A percentile compares a stretch with the other conserved stretches of the same genome.
phyloP scores from a whole-genome alignment of 2,888 invertebrate species.

The Philopedon plagiatum region DNA sequence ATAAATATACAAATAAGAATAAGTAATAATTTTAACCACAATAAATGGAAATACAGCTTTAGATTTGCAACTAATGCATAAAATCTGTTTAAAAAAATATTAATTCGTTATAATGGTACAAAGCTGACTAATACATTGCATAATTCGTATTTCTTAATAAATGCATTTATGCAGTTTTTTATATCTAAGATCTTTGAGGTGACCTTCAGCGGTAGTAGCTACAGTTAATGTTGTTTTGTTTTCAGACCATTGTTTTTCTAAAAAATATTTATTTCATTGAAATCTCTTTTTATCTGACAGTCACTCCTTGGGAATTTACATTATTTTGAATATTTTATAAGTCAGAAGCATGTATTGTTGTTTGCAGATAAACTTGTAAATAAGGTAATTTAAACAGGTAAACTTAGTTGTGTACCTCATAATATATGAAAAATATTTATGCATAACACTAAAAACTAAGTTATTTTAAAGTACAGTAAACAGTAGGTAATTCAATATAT shows the following conservation, averaged over 20 bases:
- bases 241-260: constrained; percentile 57
- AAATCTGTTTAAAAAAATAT: constrained; percentile 7
- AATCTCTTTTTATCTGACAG: constrained; percentile 28
- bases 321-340: constrained; percentile 21
- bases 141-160: constrained; percentile 61
- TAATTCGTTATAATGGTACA: constrained; percentile 5
- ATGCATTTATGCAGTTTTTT: constrained; percentile 61
- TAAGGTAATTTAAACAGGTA: not conserved
- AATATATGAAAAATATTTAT: too few species aligned
- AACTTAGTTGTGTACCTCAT: too few species aligned
- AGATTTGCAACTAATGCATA: constrained; percentile 1
- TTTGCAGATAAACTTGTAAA: not conserved
- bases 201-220: constrained; percentile 60
- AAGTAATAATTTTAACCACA: not conserved
- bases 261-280: constrained; percentile 28
- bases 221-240: constrained; percentile 56
- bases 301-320: constrained; percentile 25
- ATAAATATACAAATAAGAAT: too few species aligned
- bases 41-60: not conserved
- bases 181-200: constrained; percentile 39
- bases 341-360: constrained; percentile 1
- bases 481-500: too few species aligned
- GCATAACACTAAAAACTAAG: too few species aligned
- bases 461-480: too few species aligned
- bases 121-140: constrained; percentile 61